Evolutionary conservation across 1,140 invertebrate genomes (phyloP).

Genomic region (Pseudomyrmex gracilis): DNA sequence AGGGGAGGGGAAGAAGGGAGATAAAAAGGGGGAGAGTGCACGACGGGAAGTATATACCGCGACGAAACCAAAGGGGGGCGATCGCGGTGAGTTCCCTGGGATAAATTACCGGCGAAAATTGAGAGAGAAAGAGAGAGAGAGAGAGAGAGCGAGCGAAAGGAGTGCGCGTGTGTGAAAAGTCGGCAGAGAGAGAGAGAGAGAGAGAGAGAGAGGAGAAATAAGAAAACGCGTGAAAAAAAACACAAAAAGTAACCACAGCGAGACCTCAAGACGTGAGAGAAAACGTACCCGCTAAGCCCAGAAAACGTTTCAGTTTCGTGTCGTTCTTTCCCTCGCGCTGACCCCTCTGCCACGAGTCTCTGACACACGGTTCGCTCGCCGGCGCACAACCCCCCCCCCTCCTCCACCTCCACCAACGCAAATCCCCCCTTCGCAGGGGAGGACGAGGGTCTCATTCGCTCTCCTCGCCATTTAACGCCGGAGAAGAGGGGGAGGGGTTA

Average conservation of each 20-base stretch:
- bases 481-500: background rate
- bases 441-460: conserved; percentile 39
- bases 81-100: background rate
- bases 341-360: conserved; percentile 84
- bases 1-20: background rate
- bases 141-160: background rate
- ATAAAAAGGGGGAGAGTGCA: conserved; percentile 47
- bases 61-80: conserved; percentile 24
- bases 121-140: conserved; percentile 21
- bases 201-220: conserved; percentile 25
- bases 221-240: conserved; percentile 38
- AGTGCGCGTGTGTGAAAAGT: conserved; percentile 6
- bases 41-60: conserved; percentile 41
- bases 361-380: conserved; percentile 82
- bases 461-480: background rate
- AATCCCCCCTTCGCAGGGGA: background rate
- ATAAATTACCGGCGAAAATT: background rate
- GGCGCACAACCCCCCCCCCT: conserved; percentile 69
- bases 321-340: conserved; percentile 82
- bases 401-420: conserved; percentile 15
- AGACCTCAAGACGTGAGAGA: conserved; percentile 57
- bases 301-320: conserved; percentile 77
- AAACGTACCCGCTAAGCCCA: conserved; percentile 82
- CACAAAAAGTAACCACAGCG: conserved; percentile 29
- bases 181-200: background rate